phyloP scores from a whole-genome alignment of 2,113 vertebrate genomes.

The Neodontobutis hainanensis region DNA sequence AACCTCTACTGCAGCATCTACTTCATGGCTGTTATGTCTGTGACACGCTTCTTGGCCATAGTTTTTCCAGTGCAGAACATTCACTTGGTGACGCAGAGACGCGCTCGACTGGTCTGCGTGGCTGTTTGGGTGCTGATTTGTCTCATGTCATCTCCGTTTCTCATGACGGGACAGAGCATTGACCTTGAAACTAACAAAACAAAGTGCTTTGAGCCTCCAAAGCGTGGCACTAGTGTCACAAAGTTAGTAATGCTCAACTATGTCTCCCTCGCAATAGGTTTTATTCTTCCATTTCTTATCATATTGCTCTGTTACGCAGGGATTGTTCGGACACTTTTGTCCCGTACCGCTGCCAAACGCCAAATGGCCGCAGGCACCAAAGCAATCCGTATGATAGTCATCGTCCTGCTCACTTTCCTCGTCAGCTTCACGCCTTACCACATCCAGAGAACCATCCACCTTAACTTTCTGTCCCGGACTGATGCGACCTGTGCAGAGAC shows the following conservation, averaged over 20 bases:
- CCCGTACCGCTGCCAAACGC: slow-evolving; percentile 75
- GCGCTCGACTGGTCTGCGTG: slow-evolving; percentile 79
- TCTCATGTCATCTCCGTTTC: slow-evolving; percentile 84
- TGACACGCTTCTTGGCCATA: slow-evolving; percentile 93
- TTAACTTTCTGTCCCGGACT: slow-evolving; percentile 71
- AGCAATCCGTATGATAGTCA: slow-evolving; percentile 92
- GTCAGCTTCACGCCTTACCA: slow-evolving; percentile 95
- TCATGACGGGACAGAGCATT: slow-evolving; percentile 72
- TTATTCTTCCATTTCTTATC: slow-evolving; percentile 85
- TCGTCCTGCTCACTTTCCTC: slow-evolving; percentile 89
- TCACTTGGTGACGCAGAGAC: slow-evolving; percentile 80
- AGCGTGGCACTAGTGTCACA: background rate
- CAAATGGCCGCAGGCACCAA: slow-evolving; percentile 76
- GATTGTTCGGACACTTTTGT: slow-evolving; percentile 85
- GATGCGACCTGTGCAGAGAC: slow-evolving; percentile 68
- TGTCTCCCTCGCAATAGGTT: slow-evolving; percentile 85
- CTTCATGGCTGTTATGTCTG: slow-evolving; percentile 95
- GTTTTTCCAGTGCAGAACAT: slow-evolving; percentile 91
- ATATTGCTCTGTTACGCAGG: slow-evolving; percentile 91
- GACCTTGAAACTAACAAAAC: slow-evolving; percentile 80
- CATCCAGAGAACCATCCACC: slow-evolving; percentile 87
- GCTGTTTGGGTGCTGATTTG: slow-evolving; percentile 91
- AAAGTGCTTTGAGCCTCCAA: slow-evolving; percentile 92
- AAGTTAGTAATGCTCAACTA: slow-evolving; percentile 82
- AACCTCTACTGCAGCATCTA: slow-evolving; percentile 98